Evolutionary conservation across 2,113 vertebrate species (phyloP).

Genomic region (Progne subis): DNA sequence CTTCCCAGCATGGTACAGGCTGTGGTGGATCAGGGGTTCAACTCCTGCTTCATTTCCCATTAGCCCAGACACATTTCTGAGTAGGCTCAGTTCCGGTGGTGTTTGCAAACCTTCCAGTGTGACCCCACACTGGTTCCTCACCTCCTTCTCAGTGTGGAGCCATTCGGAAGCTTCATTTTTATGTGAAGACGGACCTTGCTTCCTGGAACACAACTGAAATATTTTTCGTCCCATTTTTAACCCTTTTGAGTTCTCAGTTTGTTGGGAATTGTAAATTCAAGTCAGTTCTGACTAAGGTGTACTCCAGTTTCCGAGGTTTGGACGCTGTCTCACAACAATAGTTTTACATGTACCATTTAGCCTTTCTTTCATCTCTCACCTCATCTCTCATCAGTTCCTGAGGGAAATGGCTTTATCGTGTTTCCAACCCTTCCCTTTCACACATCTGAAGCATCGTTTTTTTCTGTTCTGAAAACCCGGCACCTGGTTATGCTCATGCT

Average conservation of each 20-base stretch:
- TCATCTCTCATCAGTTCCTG: not conserved
- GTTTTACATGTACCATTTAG: not conserved
- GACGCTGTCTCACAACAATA: rapidly evolving
- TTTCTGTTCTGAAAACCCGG: not conserved
- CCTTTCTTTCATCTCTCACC: not conserved
- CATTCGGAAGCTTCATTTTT: not conserved
- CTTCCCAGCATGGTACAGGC: not conserved
- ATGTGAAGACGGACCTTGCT: not conserved
- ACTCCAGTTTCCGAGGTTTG: not conserved
- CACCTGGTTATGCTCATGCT: not conserved
- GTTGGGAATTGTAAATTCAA: not conserved
- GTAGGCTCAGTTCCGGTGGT: rapidly evolving
- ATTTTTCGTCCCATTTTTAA: not conserved
- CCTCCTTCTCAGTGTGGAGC: not conserved
- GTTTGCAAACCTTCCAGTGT: not conserved
- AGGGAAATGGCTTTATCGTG: not conserved
- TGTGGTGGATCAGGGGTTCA: not conserved
- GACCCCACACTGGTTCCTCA: not conserved
- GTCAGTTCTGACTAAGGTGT: not conserved
- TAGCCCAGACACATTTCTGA: not conserved
- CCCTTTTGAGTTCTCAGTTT: not conserved
- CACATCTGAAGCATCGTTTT: not conserved
- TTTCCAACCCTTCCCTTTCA: not conserved
- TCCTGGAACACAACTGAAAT: not conserved
- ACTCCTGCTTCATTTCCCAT: not conserved